Percentiles rank a stretch among this genome's conserved stretches.
Conservation (phyloP, 2,797 vertebrate species). For the Vireo griseus region DNA sequence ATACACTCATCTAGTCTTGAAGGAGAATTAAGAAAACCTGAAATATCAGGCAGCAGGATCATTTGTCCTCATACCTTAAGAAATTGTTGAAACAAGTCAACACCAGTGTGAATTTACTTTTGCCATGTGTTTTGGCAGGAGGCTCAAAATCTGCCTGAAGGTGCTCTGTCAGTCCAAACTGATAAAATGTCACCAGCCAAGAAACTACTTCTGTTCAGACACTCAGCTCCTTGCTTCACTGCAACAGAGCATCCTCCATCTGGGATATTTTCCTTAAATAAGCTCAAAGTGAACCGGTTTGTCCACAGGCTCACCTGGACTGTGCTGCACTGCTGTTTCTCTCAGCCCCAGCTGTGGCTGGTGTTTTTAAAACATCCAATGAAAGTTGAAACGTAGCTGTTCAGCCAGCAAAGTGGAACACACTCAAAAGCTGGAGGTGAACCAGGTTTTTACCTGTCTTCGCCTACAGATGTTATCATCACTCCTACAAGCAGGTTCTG, state of each 20-base stretch:
- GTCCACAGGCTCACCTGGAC: background rate
- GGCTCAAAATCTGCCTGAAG: background rate
- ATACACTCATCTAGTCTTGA: background rate
- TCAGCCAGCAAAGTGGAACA: slow-evolving; percentile 56
- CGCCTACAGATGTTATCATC: background rate
- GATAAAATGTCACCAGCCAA: background rate
- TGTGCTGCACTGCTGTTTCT: background rate
- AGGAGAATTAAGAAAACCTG: background rate
- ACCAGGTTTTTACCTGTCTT: background rate
- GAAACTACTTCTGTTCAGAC: background rate
- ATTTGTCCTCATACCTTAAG: background rate
- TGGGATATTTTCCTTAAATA: background rate
- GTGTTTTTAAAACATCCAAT: background rate
- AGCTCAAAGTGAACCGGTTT: background rate
- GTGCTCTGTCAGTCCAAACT: background rate
- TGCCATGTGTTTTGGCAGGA: background rate
- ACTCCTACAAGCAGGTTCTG: background rate
- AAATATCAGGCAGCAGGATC: background rate
- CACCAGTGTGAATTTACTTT: background rate
- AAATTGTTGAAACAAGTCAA: background rate
- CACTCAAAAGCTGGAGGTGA: slow-evolving; percentile 28
- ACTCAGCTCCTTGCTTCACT: background rate
- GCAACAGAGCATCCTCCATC: background rate
- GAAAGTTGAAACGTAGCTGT: slow-evolving; percentile 4
- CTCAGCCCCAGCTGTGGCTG: slow-evolving; percentile 21